phyloP scores from a whole-genome alignment of 2,888 invertebrate genomes.

The Drosophila meridiana region DNA sequence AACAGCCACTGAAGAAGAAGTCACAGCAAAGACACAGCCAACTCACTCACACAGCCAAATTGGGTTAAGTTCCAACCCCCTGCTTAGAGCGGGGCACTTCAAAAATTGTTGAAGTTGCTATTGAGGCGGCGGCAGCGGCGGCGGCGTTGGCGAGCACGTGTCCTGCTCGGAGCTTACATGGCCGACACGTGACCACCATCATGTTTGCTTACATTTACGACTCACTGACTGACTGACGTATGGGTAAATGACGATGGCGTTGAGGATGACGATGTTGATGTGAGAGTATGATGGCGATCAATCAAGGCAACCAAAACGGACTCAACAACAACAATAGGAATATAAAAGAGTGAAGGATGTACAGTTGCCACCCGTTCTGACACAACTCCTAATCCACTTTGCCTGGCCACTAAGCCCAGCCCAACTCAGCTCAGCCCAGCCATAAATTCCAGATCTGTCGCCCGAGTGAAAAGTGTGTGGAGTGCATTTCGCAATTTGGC shows the following conservation, averaged over 20 bases:
- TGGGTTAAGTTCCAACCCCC: slow-evolving; percentile 39
- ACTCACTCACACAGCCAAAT: slow-evolving; percentile 24
- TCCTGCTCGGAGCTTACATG: slow-evolving; percentile 78
- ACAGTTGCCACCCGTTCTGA: slow-evolving; percentile 44
- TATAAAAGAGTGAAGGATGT: slow-evolving; percentile 25
- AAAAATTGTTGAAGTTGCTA: slow-evolving; percentile 55
- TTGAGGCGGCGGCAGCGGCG: slow-evolving; percentile 59
- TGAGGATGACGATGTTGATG: slow-evolving; percentile 5
- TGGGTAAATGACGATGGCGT: slow-evolving; percentile 70
- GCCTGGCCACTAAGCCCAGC: slow-evolving; percentile 38
- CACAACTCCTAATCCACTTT: slow-evolving; percentile 35
- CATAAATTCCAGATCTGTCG: slow-evolving; percentile 68
- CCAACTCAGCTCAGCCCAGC: slow-evolving; percentile 19
- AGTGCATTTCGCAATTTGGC: slow-evolving; percentile 69
- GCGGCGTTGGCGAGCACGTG: slow-evolving; percentile 81
- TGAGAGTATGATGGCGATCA: slow-evolving; percentile 73
- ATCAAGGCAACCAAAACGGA: slow-evolving; percentile 70
- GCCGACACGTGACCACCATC: slow-evolving; percentile 84
- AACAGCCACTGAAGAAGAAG: slow-evolving; percentile 52
- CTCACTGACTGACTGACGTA: slow-evolving; percentile 74
- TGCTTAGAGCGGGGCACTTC: slow-evolving; percentile 55
- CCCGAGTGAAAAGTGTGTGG: not conserved
- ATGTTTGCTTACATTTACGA: slow-evolving; percentile 85
- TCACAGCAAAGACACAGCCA: slow-evolving; percentile 45
- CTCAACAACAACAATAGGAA: slow-evolving; percentile 39